These are phyloP conservation scores for Sitta europaea DNA, from an alignment of 2,113 vertebrate genomes.

Conservation along the genomic window DNA sequence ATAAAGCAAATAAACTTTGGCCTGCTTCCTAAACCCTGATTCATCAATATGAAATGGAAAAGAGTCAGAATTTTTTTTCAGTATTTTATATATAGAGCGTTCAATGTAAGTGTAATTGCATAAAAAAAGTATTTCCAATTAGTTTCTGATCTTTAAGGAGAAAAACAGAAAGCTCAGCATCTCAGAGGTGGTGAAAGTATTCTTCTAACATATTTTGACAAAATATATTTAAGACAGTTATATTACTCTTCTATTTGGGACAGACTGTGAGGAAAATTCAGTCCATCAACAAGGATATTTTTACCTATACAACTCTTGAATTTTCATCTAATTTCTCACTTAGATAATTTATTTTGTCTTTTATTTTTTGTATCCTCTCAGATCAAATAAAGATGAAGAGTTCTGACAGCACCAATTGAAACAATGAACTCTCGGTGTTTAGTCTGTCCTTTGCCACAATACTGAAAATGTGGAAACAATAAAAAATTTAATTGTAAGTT, in stretches of 20 bases:
- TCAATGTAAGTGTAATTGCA: neutral
- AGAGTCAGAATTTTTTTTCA: neutral
- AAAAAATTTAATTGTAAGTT: neutral
- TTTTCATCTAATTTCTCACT: neutral
- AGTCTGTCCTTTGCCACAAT: neutral
- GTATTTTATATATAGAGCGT: neutral
- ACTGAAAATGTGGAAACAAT: neutral
- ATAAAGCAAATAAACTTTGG: neutral
- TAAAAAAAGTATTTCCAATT: neutral
- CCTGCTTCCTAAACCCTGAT: neutral
- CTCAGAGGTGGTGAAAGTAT: neutral
- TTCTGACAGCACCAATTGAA: neutral
- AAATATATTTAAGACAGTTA: neutral
- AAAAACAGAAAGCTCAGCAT: neutral
- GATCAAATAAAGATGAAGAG: neutral
- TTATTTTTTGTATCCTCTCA: neutral
- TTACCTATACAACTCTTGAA: neutral
- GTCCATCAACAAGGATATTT: neutral
- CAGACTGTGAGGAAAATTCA: neutral
- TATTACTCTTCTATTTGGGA: neutral
- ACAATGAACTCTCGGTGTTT: neutral
- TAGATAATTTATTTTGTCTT: neutral
- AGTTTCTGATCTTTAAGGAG: neutral
- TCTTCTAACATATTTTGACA: neutral
- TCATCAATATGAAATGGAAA: neutral